phyloP scores from a whole-genome alignment of 1,140 invertebrate species.

The Drosophila eugracilis region DNA sequence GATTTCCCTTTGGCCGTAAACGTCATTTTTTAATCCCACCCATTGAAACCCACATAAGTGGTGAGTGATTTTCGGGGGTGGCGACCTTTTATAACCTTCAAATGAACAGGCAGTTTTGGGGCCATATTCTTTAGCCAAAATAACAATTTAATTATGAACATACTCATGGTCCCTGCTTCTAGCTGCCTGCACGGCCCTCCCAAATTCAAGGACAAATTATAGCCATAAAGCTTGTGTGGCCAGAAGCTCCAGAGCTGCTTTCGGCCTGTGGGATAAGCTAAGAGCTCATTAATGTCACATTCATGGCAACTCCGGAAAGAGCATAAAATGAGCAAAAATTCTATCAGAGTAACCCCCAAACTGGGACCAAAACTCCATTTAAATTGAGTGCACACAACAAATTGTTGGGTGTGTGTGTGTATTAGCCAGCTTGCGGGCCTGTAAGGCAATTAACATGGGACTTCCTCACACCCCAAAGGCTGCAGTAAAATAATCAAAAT shows the following conservation, averaged over 20 bases:
- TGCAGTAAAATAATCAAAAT: constrained; percentile 80
- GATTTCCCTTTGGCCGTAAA: constrained; percentile 45
- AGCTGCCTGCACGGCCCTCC: constrained; percentile 23
- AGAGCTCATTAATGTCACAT: constrained; percentile 82
- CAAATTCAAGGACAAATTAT: constrained; percentile 75
- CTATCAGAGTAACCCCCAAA: constrained; percentile 56
- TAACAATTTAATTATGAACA: constrained; percentile 79
- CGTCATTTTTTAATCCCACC: constrained; percentile 62
- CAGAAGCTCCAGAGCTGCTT: constrained; percentile 9
- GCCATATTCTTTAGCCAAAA: constrained; percentile 54
- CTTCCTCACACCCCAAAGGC: constrained; percentile 34
- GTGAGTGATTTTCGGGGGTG: constrained; percentile 4
- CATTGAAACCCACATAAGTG: constrained; percentile 39
- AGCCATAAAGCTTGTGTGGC: constrained; percentile 60
- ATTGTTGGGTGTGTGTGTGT: constrained; percentile 29
- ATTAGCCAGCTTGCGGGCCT: constrained; percentile 26
- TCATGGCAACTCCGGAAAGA: constrained; percentile 64
- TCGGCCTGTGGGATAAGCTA: constrained; percentile 73
- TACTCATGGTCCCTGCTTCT: not conserved
- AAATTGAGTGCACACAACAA: constrained; percentile 70
- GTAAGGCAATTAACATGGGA: constrained; percentile 67
- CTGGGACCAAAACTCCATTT: constrained; percentile 52
- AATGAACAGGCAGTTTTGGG: constrained; percentile 67
- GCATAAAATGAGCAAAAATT: constrained; percentile 73
- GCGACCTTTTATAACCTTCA: constrained; percentile 74